These are phyloP conservation scores for Acropora tenuis DNA, from an alignment of 64 coral and sea anemone genomes.

Conservation along the genomic window DNA sequence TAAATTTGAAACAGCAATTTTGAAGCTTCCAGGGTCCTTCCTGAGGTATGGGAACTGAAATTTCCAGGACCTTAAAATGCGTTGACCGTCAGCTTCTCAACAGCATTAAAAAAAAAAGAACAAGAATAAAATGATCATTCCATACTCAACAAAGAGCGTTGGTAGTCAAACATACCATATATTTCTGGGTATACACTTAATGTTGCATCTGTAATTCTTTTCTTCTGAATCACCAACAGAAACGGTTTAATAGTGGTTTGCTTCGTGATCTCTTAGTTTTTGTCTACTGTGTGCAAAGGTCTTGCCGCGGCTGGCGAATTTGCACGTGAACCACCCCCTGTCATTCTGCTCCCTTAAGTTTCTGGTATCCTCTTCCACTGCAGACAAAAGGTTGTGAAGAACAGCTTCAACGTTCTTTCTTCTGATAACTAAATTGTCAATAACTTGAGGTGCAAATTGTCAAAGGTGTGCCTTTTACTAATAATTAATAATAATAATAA, in stretches of 20 bases:
- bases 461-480: slow-evolving; percentile 39
- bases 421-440: slow-evolving; percentile 53
- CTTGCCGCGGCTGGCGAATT: not conserved
- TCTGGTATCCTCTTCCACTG: not conserved
- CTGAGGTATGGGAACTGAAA: too few relatives aligned
- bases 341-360: not conserved
- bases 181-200: too few relatives aligned
- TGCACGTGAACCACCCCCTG: not conserved
- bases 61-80: too few relatives aligned
- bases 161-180: too few relatives aligned
- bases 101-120: too few relatives aligned
- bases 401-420: slow-evolving; percentile 15
- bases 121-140: too few relatives aligned
- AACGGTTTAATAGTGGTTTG: not conserved
- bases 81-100: too few relatives aligned
- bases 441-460: slow-evolving; percentile 45
- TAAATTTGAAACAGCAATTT: too few relatives aligned
- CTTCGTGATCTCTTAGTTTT: not conserved
- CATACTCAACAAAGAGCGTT: too few relatives aligned
- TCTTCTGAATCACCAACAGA: not conserved
- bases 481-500: too few relatives aligned
- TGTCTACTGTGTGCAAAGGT: not conserved
- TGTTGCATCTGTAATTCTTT: not conserved
- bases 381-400: not conserved
- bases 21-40: too few relatives aligned